Evolutionary conservation across 2,888 invertebrate genomes (phyloP), one percentile per base, ranked within the genome.

Genomic region (Platypus cylindrus): DNA sequence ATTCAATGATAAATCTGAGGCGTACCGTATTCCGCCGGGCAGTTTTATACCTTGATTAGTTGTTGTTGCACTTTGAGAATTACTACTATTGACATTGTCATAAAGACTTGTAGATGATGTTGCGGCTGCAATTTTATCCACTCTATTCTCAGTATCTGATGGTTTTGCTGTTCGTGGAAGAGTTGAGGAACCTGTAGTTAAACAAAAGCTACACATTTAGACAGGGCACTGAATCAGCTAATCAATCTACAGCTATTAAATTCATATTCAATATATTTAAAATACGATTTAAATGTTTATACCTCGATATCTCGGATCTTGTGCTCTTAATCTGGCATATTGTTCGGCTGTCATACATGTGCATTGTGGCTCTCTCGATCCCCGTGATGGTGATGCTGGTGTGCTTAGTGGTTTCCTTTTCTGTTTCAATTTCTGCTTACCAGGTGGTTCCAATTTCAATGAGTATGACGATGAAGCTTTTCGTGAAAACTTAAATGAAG

Each of bases 401-500:
- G 90, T 94, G 36, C 49, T 49, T 24, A 49, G 33, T 4, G 50
- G 56, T 91, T 93, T 49, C 86, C 68, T 31, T 87, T 87, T 70
- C 87, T 89, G 67, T 63, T 87, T 87, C 59, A 79, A 75, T 64
- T 85, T 85, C 65, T 82, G 81, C 68, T 84, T 85, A 62, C 72
- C 78, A 46, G 84, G 82, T 44, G 86, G 84, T 62, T 93, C 93
- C 68, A 90, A 70, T 70, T 87, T 87, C 63, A 94, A 75, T 59
- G 91, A 93, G 70, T 91, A 93, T 63, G 91, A 91, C 55, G 91
- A 91, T 52, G 91, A 89, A 58, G 91, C 90, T 74, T 94, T 94
- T 66, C 93, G 79, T 63, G 90, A 87, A 73, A 91, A 91, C 75
- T 91, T 91, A 78, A 90, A 93, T 67, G 90, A 86, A 63, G 90